phyloP scores from a whole-genome alignment of 2,113 vertebrate species.

The human (Homo sapiens) region GRCh38 chr3:16269501-16270000 shows the following conservation, averaged over 20 bases:
- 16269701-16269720: neutral
- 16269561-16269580: neutral
- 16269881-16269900: neutral
- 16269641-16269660: neutral
- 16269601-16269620: neutral
- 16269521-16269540: neutral
- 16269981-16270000: neutral
- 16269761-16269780: slow-evolving; percentile 1
- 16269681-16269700: neutral
- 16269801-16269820: neutral
- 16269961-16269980: neutral
- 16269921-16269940: neutral
- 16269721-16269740: neutral
- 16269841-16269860: slow-evolving; percentile 10
- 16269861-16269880: neutral
- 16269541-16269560: neutral
- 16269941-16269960: neutral
- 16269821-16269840: neutral
- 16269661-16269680: neutral
- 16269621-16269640: neutral
- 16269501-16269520: neutral
- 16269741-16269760: neutral
- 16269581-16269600: neutral
- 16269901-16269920: neutral
- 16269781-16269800: neutral